These are phyloP conservation scores for Micropoecilia bifurca DNA, from an alignment of 2,797 vertebrate species.

Conservation along the genomic window DNA sequence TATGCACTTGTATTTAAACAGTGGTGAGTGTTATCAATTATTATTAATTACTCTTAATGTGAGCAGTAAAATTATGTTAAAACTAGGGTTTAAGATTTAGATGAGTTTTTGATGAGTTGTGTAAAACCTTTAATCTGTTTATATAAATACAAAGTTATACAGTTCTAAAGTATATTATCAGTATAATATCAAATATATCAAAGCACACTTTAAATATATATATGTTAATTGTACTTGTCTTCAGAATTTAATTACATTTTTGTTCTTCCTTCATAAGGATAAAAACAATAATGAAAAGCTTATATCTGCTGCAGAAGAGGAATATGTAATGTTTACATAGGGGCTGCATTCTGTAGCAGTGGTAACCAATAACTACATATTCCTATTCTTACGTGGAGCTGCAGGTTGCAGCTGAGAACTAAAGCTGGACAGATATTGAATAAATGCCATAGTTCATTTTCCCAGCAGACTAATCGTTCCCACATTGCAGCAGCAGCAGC, in stretches of 20 bases:
- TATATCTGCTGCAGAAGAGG: background rate
- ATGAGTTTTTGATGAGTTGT: background rate
- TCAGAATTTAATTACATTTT: background rate
- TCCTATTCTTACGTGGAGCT: conserved; percentile 22
- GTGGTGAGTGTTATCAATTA: background rate
- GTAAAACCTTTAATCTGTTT: background rate
- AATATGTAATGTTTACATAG: background rate
- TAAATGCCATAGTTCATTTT: background rate
- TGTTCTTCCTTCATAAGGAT: background rate
- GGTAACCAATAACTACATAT: background rate
- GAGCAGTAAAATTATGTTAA: background rate
- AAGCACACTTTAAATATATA: background rate
- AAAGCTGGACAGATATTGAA: conserved; percentile 12
- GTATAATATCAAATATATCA: background rate
- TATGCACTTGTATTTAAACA: background rate
- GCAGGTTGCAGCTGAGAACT: conserved; percentile 31
- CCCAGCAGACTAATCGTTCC: conserved; percentile 42
- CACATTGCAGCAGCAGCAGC: conserved; percentile 40
- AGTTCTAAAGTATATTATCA: background rate
- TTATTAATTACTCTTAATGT: background rate
- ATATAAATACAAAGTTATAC: background rate
- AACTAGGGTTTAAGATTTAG: background rate
- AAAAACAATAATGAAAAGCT: background rate
- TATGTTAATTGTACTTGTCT: background rate
- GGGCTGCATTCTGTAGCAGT: background rate